Evolutionary conservation across 2,113 vertebrate genomes (phyloP).

Genomic region (Forbesichthys papilliferus): DNA sequence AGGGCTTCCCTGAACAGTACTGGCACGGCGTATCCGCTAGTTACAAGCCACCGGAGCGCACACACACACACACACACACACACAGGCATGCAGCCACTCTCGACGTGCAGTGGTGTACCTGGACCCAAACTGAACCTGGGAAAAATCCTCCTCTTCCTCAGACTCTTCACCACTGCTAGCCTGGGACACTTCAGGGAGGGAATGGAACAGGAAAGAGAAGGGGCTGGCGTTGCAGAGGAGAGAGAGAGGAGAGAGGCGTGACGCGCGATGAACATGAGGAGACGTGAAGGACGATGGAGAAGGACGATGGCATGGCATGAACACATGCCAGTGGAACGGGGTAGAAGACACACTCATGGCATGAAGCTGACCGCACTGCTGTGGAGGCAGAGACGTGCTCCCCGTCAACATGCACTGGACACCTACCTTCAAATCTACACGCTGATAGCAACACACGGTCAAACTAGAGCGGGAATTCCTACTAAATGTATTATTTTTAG

Average conservation of each 20-base stretch:
- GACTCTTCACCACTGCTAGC: slow-evolving; percentile 91
- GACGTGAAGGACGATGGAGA: slow-evolving; percentile 29
- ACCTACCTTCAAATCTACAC: too few relatives aligned
- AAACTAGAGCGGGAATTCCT: too few relatives aligned
- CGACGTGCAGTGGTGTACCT: slow-evolving; percentile 85
- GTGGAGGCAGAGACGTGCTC: too few relatives aligned
- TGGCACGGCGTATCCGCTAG: slow-evolving; percentile 40
- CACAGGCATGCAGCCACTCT: slow-evolving; percentile 62
- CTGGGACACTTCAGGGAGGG: slow-evolving; percentile 91
- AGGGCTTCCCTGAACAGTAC: background rate
- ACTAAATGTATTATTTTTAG: too few relatives aligned
- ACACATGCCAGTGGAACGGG: slow-evolving; percentile 18
- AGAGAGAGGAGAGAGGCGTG: slow-evolving; percentile 53
- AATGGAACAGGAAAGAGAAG: slow-evolving; percentile 91
- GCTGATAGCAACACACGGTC: too few relatives aligned
- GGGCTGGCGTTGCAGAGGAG: slow-evolving; percentile 80
- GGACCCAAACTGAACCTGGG: slow-evolving; percentile 97
- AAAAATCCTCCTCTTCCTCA: slow-evolving; percentile 90
- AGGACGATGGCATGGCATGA: slow-evolving; percentile 14
- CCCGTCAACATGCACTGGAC: too few relatives aligned
- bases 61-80: slow-evolving; percentile 64
- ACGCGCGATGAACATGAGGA: slow-evolving; percentile 16
- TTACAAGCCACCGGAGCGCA: slow-evolving; percentile 39
- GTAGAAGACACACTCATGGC: slow-evolving; percentile 9
- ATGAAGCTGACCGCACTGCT: too few relatives aligned